A percentile compares a stretch with the other conserved stretches of the same genome.
These are phyloP conservation scores for Onychostoma macrolepis DNA, from an alignment of 2,113 vertebrate species.

Conservation along the genomic window DNA sequence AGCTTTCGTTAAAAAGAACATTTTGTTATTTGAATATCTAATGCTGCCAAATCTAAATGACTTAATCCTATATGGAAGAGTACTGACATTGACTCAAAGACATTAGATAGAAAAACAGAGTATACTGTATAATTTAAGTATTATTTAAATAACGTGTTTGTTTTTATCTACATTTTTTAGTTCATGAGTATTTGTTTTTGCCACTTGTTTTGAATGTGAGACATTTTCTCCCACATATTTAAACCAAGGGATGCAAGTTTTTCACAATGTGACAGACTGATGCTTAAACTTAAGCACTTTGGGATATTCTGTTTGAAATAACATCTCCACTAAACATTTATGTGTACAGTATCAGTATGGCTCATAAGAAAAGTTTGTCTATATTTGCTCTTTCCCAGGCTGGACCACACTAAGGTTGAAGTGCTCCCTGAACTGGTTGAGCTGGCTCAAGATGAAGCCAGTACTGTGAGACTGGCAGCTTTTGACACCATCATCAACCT, in stretches of 20 bases:
- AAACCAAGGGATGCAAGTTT: neutral
- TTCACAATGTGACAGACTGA: neutral
- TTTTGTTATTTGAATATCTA: neutral
- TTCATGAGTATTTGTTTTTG: neutral
- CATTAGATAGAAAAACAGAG: neutral
- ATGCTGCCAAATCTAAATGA: neutral
- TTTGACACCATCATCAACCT: slow-evolving; percentile 91
- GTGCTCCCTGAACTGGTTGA: slow-evolving; percentile 90
- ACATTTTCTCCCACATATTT: neutral
- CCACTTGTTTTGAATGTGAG: neutral
- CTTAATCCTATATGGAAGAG: neutral
- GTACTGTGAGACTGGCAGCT: slow-evolving; percentile 87
- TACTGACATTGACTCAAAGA: neutral
- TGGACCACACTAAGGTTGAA: slow-evolving; percentile 85
- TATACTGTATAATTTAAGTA: neutral
- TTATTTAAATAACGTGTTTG: neutral
- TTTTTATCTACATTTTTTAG: no score
- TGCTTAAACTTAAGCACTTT: neutral
- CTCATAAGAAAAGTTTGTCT: neutral
- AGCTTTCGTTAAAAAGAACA: neutral
- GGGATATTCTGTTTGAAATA: neutral
- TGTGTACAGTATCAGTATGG: neutral
- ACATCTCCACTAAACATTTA: neutral
- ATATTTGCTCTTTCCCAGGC: slow-evolving; percentile 69
- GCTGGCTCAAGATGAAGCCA: slow-evolving; percentile 85